Evolutionary conservation across 2,113 vertebrate species (phyloP), one percentile per base, ranked within the genome.

Genomic region (Dascyllus trimaculatus): DNA sequence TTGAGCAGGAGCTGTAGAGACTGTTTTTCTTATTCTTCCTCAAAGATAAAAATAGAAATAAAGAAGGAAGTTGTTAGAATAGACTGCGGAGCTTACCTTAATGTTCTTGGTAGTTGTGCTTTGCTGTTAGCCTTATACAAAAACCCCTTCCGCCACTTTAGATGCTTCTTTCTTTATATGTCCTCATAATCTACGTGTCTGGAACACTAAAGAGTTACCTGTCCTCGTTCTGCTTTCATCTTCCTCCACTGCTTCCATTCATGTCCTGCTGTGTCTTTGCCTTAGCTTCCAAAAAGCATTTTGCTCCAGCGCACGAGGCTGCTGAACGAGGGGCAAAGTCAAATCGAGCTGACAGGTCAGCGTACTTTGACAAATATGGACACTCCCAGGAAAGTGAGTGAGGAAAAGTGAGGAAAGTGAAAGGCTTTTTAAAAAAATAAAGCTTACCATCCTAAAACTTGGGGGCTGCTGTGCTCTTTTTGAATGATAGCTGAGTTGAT

Each of bases 401-500:
- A n/a, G n/a, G n/a, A n/a, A n/a, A n/a, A n/a, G n/a, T n/a, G n/a
- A 52, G 26, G 6, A 76, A 43, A 81, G 46, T 45, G 11, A 56
- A 59, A 35, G 11, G 11, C 22, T n/a, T 48, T 18, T 14, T 49
- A n/a, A n/a, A n/a, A n/a, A n/a, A n/a, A 19, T 67, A 24, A 64
- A 80, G 59, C 79, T 53, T 40, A 56, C 38, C 25, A 3, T 76
- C 49, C 45, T 7, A 3, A 68, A 78, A 76, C 25, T 38, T 80
- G 52, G 18, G 56, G 22, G 25, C 74, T 70, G 59, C 65, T 69
- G 45, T 38, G 49, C 18, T n/a, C 58, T 66, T 49, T 63, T 45
- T 85, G 82, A 90, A 63, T 86, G 78, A 84, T 65, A 59, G 72
- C n/a, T 75, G 46, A 46, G 38, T 67, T 85, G 48, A 88, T 89